A percentile compares a stretch with the other conserved stretches of the same genome.
Evolutionary conservation across 2,113 vertebrate genomes (phyloP).

Genomic region (Stegastes partitus): DNA sequence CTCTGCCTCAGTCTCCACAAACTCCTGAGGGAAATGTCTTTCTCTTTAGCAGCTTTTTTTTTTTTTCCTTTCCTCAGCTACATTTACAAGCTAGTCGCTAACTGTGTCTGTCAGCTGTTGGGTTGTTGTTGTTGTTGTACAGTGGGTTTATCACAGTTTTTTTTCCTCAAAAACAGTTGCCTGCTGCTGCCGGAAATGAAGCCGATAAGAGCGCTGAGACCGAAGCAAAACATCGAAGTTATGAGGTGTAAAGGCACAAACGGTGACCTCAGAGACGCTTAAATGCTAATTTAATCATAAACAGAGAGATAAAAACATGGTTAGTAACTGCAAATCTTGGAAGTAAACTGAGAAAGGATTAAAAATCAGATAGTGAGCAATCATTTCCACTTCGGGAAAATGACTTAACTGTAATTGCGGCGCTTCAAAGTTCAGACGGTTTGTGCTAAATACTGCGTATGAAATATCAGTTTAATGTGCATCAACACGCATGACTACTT

Average conservation of each 20-base stretch:
- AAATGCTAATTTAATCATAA: not conserved
- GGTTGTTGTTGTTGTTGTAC: too few species aligned
- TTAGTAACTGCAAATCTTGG: not conserved
- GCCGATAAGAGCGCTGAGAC: not conserved
- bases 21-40: too few species aligned
- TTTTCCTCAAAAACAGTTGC: not conserved
- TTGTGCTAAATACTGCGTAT: not conserved
- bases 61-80: not conserved
- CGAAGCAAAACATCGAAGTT: not conserved
- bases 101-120: not conserved
- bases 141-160: too few species aligned
- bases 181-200: slow-evolving; percentile 2
- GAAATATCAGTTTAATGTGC: not conserved
- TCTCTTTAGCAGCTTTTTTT: not conserved
- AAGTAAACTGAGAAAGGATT: not conserved
- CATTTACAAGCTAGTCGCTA: not conserved
- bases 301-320: not conserved
- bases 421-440: not conserved
- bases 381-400: not conserved
- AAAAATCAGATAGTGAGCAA: not conserved
- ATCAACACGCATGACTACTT: slow-evolving; percentile 23
- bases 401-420: not conserved
- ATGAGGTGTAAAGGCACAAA: not conserved
- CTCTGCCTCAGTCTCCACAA: not conserved
- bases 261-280: not conserved